A percentile compares a stretch with the other conserved stretches of the same genome.
Evolutionary conservation across 2,888 invertebrate species (phyloP).

Genomic region (Mesopsocus fuscifrons): DNA sequence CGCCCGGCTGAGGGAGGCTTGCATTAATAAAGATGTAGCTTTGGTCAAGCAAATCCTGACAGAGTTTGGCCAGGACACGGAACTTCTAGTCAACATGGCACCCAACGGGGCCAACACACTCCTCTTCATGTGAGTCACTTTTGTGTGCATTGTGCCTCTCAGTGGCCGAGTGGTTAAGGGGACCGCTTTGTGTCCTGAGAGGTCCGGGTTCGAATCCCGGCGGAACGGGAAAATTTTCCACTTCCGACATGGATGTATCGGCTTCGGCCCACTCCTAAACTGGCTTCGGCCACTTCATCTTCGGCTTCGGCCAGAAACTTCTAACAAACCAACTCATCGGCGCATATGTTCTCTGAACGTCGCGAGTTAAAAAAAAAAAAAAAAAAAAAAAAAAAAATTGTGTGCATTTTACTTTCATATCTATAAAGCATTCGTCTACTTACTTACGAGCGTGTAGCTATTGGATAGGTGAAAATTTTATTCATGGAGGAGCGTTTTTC

Average conservation of each 20-base stretch:
- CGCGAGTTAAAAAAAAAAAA: too few relatives aligned
- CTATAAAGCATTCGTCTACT: background rate
- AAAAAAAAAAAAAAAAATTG: slow-evolving; percentile 6
- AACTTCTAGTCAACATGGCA: slow-evolving; percentile 65
- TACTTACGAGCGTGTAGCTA: slow-evolving; percentile 8
- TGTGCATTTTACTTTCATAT: slow-evolving; percentile 9
- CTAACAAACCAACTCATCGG: too few relatives aligned
- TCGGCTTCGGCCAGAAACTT: too few relatives aligned
- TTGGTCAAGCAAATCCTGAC: slow-evolving; percentile 45
- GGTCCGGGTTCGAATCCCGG: too few relatives aligned
- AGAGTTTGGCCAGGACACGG: slow-evolving; percentile 42
- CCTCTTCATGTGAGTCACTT: slow-evolving; percentile 55
- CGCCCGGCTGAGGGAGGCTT: slow-evolving; percentile 52
- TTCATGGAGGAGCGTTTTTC: slow-evolving; percentile 16
- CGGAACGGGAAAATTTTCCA: too few relatives aligned
- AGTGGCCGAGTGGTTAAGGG: too few relatives aligned
- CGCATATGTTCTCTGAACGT: too few relatives aligned
- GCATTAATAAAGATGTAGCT: slow-evolving; percentile 42
- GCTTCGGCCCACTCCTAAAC: too few relatives aligned
- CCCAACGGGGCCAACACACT: slow-evolving; percentile 76
- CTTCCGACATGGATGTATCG: too few relatives aligned
- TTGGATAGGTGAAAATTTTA: background rate
- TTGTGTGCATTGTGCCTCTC: too few relatives aligned
- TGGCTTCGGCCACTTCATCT: too few relatives aligned
- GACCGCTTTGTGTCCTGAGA: too few relatives aligned